Evolutionary conservation across 2,797 vertebrate species (phyloP).

Genomic region (Gallinago stenura): DNA sequence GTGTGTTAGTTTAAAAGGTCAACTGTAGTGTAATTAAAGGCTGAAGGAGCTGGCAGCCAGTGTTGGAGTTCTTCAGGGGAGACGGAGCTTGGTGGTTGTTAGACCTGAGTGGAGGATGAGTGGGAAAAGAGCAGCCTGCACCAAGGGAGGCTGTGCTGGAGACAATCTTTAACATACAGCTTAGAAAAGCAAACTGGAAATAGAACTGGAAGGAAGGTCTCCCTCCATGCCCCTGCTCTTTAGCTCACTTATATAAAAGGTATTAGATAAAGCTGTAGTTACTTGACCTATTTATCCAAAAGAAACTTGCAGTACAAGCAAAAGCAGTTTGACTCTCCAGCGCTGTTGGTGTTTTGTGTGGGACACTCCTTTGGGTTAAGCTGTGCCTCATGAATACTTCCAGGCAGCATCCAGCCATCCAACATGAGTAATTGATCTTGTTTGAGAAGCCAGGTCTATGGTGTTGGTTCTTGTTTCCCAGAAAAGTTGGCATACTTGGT

Average conservation of each 20-base stretch:
- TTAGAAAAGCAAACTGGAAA: neutral
- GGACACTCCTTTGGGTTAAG: conserved; percentile 41
- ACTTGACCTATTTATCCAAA: conserved; percentile 65
- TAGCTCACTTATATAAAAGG: neutral
- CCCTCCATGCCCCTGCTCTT: neutral
- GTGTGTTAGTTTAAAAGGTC: conserved; percentile 51
- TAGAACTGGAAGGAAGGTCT: neutral
- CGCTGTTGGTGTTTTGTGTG: conserved; percentile 35
- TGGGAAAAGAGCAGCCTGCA: neutral
- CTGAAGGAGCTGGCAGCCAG: neutral
- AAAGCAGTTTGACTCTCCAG: conserved; percentile 59
- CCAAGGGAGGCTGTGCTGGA: neutral
- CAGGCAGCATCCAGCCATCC: conserved; percentile 16
- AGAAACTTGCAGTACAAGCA: conserved; percentile 59
- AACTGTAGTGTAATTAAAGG: neutral
- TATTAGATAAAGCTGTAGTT: conserved; percentile 54
- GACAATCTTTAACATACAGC: fast-evolving
- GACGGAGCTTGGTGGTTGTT: neutral
- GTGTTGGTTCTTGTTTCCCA: neutral
- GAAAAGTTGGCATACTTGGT: neutral
- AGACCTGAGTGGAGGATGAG: neutral
- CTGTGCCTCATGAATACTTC: conserved; percentile 7
- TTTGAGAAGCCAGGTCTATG: neutral
- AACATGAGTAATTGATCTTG: neutral
- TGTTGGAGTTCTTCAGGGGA: neutral